Evolutionary conservation across 2,113 vertebrate species (phyloP), one percentile per base, ranked within the genome.

Genomic region (Limanda limanda): DNA sequence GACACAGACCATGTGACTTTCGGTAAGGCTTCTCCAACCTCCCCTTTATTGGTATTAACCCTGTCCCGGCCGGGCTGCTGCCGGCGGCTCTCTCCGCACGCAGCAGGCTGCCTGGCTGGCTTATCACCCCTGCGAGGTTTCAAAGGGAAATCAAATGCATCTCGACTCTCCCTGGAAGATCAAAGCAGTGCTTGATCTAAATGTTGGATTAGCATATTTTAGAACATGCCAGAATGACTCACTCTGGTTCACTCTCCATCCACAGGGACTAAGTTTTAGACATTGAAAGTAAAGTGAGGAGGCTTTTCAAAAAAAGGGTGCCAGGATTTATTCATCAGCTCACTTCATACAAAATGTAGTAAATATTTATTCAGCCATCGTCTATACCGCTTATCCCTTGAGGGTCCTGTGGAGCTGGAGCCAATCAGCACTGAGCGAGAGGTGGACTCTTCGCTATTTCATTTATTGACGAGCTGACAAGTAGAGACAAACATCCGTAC

Each of bases 1-100:
- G 76, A 77, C 87, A 93, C 76, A 79, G 56, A 88, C 78, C 92
- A 94, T 21, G 91, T 94, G 93, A 94, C 92, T 93, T 90, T 89
- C 91, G 93, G 92, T 89, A 94, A 94, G 87, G 88, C 70, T 88
- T 91, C 90, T 90, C 86, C 84, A 73, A 45, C 90, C 86, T 83
- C 88, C 88, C 83, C 90, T 89, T 89, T 86, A 90, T 90, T 82
- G 84, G 80, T 61, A 85, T 94, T 93, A 94, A 94, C 93, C 91
- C 93, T 82, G 76, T 91, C 83, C 51, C 83, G 69, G 71, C 87
- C 55, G 56, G 75, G 48, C 37, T 55, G 23, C 75, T 76, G 88
- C 88, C 84, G 78, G 79, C 69, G 90, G 91, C 88, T 86, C 74
- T 86, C 74, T 76, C 54, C 69, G 20, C 83, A 81, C 74, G 21